Evolutionary conservation across 2,888 invertebrate genomes (phyloP).

Genomic region (Amaurobius ferox): DNA sequence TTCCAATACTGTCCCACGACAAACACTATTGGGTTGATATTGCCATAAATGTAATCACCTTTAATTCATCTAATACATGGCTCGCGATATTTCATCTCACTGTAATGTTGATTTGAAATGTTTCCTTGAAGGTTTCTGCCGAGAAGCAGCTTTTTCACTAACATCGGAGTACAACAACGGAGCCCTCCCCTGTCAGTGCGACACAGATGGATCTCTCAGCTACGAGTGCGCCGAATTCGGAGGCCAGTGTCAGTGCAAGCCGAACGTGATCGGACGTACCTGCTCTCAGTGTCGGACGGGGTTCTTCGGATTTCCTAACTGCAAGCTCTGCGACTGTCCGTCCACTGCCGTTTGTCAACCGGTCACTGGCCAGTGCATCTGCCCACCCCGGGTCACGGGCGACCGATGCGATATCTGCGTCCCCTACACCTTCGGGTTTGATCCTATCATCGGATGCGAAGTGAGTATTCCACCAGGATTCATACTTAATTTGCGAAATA

Average conservation of each 20-base stretch:
- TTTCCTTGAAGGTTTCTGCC: slow-evolving; percentile 86
- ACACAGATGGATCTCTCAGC: slow-evolving; percentile 85
- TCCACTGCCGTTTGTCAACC: slow-evolving; percentile 84
- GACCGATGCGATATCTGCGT: slow-evolving; percentile 92
- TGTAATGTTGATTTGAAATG: too few relatives aligned
- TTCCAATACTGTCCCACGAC: too few relatives aligned
- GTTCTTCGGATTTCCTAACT: slow-evolving; percentile 96
- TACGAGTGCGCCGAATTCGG: slow-evolving; percentile 95
- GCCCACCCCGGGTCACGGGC: slow-evolving; percentile 93
- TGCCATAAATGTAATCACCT: too few relatives aligned
- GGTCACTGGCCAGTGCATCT: slow-evolving; percentile 84
- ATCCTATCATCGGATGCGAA: slow-evolving; percentile 95
- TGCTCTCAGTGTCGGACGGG: slow-evolving; percentile 91
- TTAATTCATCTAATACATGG: too few relatives aligned
- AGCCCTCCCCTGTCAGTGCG: slow-evolving; percentile 90
- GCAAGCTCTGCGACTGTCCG: slow-evolving; percentile 91
- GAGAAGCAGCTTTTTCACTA: slow-evolving; percentile 92
- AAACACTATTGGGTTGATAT: too few relatives aligned
- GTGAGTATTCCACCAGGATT: too few relatives aligned
- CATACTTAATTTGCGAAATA: too few relatives aligned
- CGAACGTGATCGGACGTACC: slow-evolving; percentile 93
- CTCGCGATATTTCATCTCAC: too few relatives aligned
- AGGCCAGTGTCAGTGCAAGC: slow-evolving; percentile 95
- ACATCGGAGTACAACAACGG: slow-evolving; percentile 97
- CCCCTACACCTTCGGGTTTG: slow-evolving; percentile 92